Evolutionary conservation across 2,113 vertebrate genomes (phyloP).

Genomic region (Sturnira hondurensis): DNA sequence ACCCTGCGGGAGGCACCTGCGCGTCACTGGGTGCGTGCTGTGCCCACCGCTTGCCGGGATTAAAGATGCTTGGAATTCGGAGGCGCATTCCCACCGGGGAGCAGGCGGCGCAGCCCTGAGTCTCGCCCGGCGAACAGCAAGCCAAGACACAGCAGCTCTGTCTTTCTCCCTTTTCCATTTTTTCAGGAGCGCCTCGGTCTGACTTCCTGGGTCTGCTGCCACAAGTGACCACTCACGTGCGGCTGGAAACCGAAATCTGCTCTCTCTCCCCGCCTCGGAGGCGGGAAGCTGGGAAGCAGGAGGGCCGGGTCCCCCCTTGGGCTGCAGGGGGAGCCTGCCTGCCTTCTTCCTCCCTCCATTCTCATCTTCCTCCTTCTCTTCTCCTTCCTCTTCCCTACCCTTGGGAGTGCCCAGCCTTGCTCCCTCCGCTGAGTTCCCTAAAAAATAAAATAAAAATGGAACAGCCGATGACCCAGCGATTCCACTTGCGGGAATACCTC

Average conservation of each 20-base stretch:
- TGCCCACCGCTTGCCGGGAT: fast-evolving
- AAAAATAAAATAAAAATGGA: neutral
- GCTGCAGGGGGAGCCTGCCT: fast-evolving
- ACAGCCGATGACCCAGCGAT: neutral
- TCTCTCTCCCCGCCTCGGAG: fast-evolving
- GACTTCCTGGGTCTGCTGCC: neutral
- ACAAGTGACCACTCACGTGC: neutral
- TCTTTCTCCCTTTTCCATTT: neutral
- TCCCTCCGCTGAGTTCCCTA: neutral
- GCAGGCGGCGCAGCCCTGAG: neutral
- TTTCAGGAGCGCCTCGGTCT: neutral
- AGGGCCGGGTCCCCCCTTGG: no score
- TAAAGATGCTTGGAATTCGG: neutral
- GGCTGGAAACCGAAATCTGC: neutral
- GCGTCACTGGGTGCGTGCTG: neutral
- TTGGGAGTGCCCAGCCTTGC: neutral
- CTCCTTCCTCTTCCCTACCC: neutral
- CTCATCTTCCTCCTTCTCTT: neutral
- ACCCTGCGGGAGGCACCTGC: neutral
- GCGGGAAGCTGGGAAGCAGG: neutral
- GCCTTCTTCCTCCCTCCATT: neutral
- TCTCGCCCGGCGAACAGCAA: fast-evolving
- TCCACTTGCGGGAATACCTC: neutral
- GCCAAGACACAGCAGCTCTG: neutral
- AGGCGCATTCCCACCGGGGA: fast-evolving